Base-by-base conservation (phyloP, 2,888 invertebrate species). In the Andrena dorsata region DNA sequence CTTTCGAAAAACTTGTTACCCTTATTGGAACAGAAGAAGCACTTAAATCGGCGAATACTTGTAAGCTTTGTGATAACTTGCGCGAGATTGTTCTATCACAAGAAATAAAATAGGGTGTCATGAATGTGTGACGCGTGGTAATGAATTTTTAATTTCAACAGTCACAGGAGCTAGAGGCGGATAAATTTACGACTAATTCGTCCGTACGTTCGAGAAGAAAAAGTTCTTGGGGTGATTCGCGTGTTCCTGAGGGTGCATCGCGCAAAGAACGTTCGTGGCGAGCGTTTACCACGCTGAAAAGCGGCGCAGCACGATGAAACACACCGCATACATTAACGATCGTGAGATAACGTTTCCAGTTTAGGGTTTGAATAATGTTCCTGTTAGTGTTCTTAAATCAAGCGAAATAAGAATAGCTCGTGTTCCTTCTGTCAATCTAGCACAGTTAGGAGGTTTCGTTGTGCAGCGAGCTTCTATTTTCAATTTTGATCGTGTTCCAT, bases 281-380 rank as follows among this genome's bases (percentile, higher is more conserved):
- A n/a, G 16, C 66, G 60, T 73, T 79, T 60, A 56, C 53, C 47
- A 56, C 70, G 20, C 28, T 47, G 58, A 58, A 23, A 73, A 58
- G 58, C 69, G 13, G 6, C 16, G 51, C 16, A 16, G 20, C 75
- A 23, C 64, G 49, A 26, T 69, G 65, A 51, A 69, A 69, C 72
- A 64, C 58, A n/a, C 47, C 23, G 60, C 60, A 63, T 65, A 23
- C 69, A 65, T 79, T 74, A 68, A 10, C 63, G 78, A 80, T 80
- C 68, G 66, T 49, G 47, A 61, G 80, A 80, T 80, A 80, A 72
- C 80, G 68, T 51, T 80, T 63, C 72, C 56, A 68, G 77, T 80
- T 80, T 72, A 56, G 63, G 77, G 68, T 72, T 80, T 72, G 77
- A 80, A 72, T 72, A 80, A 80, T 66, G 76, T 58, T 56, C 68